Base-by-base conservation (phyloP, 2,113 vertebrate genomes). In the Bufo bufo region DNA sequence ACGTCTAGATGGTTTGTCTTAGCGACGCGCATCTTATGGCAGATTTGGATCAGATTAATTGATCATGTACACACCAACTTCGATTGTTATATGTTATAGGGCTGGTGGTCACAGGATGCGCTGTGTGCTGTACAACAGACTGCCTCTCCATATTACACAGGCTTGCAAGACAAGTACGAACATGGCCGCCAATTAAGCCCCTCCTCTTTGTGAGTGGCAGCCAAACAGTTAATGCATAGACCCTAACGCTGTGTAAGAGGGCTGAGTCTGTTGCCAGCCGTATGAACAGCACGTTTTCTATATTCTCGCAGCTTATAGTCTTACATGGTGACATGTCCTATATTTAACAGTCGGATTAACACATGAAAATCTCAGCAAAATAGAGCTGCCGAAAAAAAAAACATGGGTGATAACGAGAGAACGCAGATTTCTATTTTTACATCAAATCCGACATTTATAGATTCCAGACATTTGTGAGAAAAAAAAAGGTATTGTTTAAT, bases 261-360 rank as follows among this genome's bases (percentile, higher is more conserved):
- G 16, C n/a, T 17, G 6, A 12, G 33, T 43, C 49, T 50, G 19
- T 52, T 79, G 61, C 19, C n/a, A 63, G 63, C 77, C 63, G 19
- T 69, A 71, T 43, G 80, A 17, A 16, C 56, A 79, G 52, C 61
- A 78, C 74, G n/a, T 66, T 50, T 77, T 43, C 74, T 58, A 79
- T 65, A 78, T 80, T 78, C 45, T 2, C 82, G 6, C 20, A 8
- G 19, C 59, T 52, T 59, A 79, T 56, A n/a, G 17, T 87, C 63
- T 45, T 54, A 66, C 16, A 23, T 33, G 20, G 47, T 17, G 59
- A 84, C 66, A 20, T 11, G 43, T 77, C 47, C 87, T 89, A 89
- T 89, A 84, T 89, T 89, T 89, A 84, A 50, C 59, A 14, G 52
- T 13, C n/a, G 63, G 52, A 77, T 84, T 89, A 84, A 84, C 87